Evolutionary conservation across 2,113 vertebrate genomes (phyloP), one percentile per base, ranked within the genome.

Genomic region (Scomber colias): DNA sequence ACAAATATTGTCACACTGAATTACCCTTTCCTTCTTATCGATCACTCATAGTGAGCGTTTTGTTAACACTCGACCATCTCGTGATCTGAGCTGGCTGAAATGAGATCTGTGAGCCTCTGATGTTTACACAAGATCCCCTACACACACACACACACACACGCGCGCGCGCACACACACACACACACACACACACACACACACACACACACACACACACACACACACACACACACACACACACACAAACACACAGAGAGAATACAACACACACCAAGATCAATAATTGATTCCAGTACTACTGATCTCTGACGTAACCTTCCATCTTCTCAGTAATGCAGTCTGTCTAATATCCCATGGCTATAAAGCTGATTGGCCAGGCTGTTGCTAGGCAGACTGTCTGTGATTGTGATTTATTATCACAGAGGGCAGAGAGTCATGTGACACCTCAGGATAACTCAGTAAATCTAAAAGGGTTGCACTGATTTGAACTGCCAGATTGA

Each of bases 371-470:
- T 82, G 75, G 79, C 7, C 8, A 8, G 30, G 11, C 71, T 67
- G 82, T 87, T 86, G 84, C 82, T 78, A 77, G 82, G 84, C 75
- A 82, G 65, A 87, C 30, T 68, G 30, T 17, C 16, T 10, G 54
- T 62, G 78, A 60, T 50, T 74, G 57, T 45, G 2, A 61, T 35
- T 4, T 69, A 56, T 68, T 5, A 53, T 63, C 40, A 40, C 0
- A 67, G 63, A 59, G 0, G 21, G 27, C 15, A 48, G 31, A 62
- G 30, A 17, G 5, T 19, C 14, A 63, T 44, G 45, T 31, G 15
- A 44, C 30, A 15, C 27, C 1, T 13, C 1, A 30, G 50, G 62
- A 17, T 30, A 55, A 49, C 14, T 35, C 7, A 45, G 2, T n/a
- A 11, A 46, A 30, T 44, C 8, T 14, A 21, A 40, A 9, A 40